A percentile compares a stretch with the other conserved stretches of the same genome.
Evolutionary conservation across 2,113 vertebrate species (phyloP).

Genomic region (Catagonus wagneri): DNA sequence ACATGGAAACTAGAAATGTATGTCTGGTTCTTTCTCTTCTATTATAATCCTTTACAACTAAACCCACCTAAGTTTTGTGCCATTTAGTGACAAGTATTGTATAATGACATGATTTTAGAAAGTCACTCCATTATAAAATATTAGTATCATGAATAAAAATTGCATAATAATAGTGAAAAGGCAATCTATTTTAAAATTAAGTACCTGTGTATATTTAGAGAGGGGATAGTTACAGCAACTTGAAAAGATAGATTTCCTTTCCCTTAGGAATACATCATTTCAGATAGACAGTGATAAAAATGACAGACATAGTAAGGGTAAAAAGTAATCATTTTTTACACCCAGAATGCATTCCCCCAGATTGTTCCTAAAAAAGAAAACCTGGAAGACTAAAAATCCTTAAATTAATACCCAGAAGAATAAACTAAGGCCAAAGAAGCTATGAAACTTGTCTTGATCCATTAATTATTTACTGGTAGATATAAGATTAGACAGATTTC

Average conservation of each 20-base stretch:
- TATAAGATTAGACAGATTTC: neutral
- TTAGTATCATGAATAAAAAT: conserved; percentile 4
- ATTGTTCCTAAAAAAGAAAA: neutral
- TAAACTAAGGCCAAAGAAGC: neutral
- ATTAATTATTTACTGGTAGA: neutral
- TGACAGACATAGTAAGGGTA: neutral
- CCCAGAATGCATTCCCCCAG: neutral
- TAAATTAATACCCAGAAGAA: neutral
- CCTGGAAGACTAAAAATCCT: neutral
- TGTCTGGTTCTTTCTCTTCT: neutral
- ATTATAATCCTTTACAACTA: neutral
- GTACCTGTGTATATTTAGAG: neutral
- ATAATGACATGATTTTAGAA: conserved; percentile 34
- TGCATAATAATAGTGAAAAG: neutral
- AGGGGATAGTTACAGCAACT: neutral
- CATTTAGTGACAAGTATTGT: conserved; percentile 21
- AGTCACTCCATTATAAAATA: neutral
- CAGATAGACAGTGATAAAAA: conserved; percentile 7
- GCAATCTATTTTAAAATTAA: neutral
- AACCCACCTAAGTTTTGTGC: neutral
- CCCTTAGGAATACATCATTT: neutral
- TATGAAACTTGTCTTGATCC: neutral
- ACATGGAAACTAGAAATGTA: neutral
- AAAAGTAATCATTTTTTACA: neutral
- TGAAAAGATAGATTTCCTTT: neutral